A percentile compares a stretch with the other conserved stretches of the same genome.
Conservation (phyloP, 1,140 invertebrate species). For the Venustaconcha ellipsiformis region DNA sequence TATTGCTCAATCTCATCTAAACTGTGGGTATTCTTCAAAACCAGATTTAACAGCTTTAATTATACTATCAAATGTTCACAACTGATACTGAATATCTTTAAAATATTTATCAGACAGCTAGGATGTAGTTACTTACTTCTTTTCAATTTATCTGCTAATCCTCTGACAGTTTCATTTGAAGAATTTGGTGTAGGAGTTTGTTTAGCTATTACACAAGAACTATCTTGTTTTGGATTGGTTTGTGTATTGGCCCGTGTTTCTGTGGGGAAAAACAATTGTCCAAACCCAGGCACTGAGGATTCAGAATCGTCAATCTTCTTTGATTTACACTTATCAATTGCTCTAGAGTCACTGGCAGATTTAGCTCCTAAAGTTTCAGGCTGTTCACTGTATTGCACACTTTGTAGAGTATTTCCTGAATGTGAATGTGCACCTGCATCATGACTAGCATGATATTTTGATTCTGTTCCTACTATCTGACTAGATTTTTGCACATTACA, state of each 20-base stretch:
- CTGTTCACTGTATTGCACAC: too few relatives aligned
- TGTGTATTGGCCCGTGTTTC: not conserved
- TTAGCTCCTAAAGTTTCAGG: slow-evolving; percentile 2
- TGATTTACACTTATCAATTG: not conserved
- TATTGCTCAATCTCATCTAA: too few relatives aligned
- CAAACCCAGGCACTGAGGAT: not conserved
- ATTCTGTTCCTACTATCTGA: too few relatives aligned
- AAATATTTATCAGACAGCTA: too few relatives aligned
- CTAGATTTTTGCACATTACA: too few relatives aligned
- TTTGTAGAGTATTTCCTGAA: too few relatives aligned
- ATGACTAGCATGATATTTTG: too few relatives aligned
- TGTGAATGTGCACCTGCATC: too few relatives aligned
- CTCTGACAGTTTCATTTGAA: slow-evolving; percentile 3
- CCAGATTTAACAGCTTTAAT: too few relatives aligned
- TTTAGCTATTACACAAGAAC: not conserved
- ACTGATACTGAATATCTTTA: too few relatives aligned
- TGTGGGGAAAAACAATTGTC: not conserved
- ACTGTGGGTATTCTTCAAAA: too few relatives aligned
- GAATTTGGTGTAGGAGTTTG: slow-evolving; percentile 12
- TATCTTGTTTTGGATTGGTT: not conserved
- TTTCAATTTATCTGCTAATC: slow-evolving; percentile 42
- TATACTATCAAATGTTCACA: too few relatives aligned
- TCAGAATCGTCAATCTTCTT: not conserved
- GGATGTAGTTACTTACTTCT: slow-evolving; percentile 46
- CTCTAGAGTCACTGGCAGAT: slow-evolving; percentile 10